Percentiles rank a stretch among this genome's conserved stretches.
These are phyloP conservation scores for Triplophysa rosa DNA, from an alignment of 2,113 vertebrate species.

Conservation along the genomic window DNA sequence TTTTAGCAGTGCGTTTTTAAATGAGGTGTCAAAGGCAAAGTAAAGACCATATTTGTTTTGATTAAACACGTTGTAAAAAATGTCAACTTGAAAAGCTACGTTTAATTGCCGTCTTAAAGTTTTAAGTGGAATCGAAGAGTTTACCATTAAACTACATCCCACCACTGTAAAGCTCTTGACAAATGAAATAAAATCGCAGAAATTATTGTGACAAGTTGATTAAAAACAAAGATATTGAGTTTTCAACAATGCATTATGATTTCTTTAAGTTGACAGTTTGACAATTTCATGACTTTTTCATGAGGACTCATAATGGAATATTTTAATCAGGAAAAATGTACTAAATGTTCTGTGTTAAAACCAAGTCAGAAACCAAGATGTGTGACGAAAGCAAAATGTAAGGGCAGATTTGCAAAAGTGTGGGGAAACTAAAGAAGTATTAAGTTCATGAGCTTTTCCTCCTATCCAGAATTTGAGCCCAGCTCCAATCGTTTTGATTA, in stretches of 20 bases:
- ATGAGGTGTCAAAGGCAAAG: not conserved
- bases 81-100: not conserved
- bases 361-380: too few relatives aligned
- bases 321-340: not conserved
- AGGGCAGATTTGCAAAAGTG: constrained; percentile 9
- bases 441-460: constrained; percentile 22
- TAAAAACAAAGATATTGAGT: too few relatives aligned
- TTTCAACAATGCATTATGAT: too few relatives aligned
- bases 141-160: too few relatives aligned
- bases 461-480: constrained; percentile 5
- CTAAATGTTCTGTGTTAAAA: too few relatives aligned
- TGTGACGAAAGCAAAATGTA: too few relatives aligned
- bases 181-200: too few relatives aligned
- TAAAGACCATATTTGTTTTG: not conserved
- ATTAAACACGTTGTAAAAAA: constrained; percentile 23
- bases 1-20: not conserved
- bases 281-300: too few relatives aligned
- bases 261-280: too few relatives aligned
- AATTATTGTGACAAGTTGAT: too few relatives aligned
- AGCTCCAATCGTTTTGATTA: not conserved
- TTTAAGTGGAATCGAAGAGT: not conserved
- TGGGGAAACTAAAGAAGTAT: constrained; percentile 5
- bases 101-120: constrained; percentile 12
- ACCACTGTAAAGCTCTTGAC: too few relatives aligned
- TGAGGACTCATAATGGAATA: too few relatives aligned